These are phyloP conservation scores for Bubo scandiacus DNA, from an alignment of 2,113 vertebrate genomes.

Conservation along the genomic window DNA sequence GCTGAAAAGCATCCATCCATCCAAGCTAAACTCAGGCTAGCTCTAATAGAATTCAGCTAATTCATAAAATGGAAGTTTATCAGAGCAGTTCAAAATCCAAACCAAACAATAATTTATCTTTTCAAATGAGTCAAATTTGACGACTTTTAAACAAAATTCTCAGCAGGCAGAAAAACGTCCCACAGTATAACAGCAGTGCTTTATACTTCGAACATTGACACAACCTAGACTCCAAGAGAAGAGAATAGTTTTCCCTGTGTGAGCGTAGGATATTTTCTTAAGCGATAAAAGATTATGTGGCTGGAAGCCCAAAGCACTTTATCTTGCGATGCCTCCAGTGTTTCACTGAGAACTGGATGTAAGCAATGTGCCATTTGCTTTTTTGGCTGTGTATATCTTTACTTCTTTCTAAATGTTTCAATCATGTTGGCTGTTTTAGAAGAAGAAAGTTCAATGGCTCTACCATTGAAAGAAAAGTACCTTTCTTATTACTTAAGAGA, in stretches of 20 bases:
- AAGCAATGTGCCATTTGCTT: conserved; percentile 51
- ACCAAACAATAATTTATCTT: conserved; percentile 34
- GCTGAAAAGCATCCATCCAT: background rate
- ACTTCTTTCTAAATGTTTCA: conserved; percentile 14
- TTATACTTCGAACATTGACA: background rate
- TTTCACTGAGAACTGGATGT: conserved; percentile 36
- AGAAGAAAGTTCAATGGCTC: conserved; percentile 26
- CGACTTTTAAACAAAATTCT: background rate
- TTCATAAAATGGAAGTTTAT: conserved; percentile 31
- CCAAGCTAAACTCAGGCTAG: background rate
- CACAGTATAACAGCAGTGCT: background rate
- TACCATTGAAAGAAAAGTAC: conserved; percentile 20
- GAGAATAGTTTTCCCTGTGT: conserved; percentile 6
- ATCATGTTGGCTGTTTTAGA: background rate
- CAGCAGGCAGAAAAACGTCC: background rate
- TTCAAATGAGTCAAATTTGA: background rate
- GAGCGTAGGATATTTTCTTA: conserved; percentile 50
- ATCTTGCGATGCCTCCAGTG: conserved; percentile 35
- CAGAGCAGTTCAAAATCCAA: conserved; percentile 9
- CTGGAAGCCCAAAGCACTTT: conserved; percentile 65
- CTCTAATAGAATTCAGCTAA: background rate
- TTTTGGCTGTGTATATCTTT: conserved; percentile 23
- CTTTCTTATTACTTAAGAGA: conserved; percentile 40
- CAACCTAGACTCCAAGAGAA: background rate
- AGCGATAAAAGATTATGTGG: conserved; percentile 41